Percentiles rank a stretch among this genome's conserved stretches.
Conservation (phyloP, 2,113 vertebrate genomes). For the Channa argus region DNA sequence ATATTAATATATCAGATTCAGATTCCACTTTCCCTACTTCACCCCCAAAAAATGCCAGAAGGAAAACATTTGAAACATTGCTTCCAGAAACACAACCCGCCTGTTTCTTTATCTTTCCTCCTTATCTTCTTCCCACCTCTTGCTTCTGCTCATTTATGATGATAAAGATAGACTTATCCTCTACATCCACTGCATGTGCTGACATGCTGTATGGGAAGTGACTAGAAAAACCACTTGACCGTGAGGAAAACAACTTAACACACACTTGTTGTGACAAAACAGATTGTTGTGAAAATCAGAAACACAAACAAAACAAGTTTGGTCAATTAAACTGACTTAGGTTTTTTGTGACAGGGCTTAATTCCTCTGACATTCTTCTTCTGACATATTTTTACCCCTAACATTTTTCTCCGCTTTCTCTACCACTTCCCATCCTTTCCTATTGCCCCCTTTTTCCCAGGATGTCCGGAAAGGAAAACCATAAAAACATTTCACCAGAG, state of each 20-base stretch:
- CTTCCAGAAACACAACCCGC: slow-evolving; percentile 42
- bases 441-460: slow-evolving; percentile 50
- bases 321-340: background rate
- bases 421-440: slow-evolving; percentile 19
- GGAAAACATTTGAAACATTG: slow-evolving; percentile 9
- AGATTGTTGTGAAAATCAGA: background rate
- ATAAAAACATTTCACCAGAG: slow-evolving; percentile 78
- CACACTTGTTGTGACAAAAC: slow-evolving; percentile 6
- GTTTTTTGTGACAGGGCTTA: background rate
- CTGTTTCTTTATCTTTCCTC: slow-evolving; percentile 52
- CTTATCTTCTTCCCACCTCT: slow-evolving; percentile 47
- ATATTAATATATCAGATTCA: background rate
- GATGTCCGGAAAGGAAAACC: slow-evolving; percentile 75
- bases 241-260: slow-evolving; percentile 22
- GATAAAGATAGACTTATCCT: slow-evolving; percentile 61
- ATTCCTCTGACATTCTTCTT: slow-evolving; percentile 19
- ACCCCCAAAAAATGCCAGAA: slow-evolving; percentile 11
- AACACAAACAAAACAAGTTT: background rate
- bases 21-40: slow-evolving; percentile 12
- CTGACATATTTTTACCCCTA: slow-evolving; percentile 26
- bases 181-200: slow-evolving; percentile 44
- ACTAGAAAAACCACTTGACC: too few relatives aligned
- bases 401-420: slow-evolving; percentile 14
- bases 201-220: slow-evolving; percentile 14
- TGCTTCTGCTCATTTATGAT: slow-evolving; percentile 57